phyloP scores from a whole-genome alignment of 2,797 vertebrate species.

The Cynodonichthys magdalenae region DNA sequence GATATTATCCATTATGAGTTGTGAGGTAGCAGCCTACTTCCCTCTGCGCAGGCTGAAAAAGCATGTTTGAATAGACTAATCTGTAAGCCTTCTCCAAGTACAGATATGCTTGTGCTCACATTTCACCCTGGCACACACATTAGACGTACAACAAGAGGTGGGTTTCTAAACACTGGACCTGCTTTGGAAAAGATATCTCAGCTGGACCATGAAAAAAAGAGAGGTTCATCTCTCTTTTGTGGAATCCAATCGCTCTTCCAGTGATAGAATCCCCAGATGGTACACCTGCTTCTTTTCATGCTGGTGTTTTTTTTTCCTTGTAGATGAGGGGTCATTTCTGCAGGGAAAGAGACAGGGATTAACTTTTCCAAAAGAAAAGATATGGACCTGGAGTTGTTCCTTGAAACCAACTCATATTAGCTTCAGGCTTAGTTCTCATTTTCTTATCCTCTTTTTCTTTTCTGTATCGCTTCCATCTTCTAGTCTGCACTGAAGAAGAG shows the following conservation, averaged over 20 bases:
- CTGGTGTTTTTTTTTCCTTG: slow-evolving; percentile 58
- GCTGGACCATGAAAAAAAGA: slow-evolving; percentile 35
- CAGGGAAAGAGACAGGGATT: slow-evolving; percentile 65
- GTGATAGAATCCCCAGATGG: slow-evolving; percentile 67
- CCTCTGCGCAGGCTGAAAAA: slow-evolving; percentile 16
- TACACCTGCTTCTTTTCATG: slow-evolving; percentile 81
- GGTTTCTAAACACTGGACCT: slow-evolving; percentile 54
- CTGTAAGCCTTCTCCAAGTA: slow-evolving; percentile 27
- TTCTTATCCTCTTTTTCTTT: slow-evolving; percentile 53
- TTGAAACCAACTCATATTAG: slow-evolving; percentile 71
- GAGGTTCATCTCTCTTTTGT: slow-evolving; percentile 54
- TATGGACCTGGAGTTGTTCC: slow-evolving; percentile 70
- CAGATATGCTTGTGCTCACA: slow-evolving; percentile 46
- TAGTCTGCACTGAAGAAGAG: slow-evolving; percentile 53
- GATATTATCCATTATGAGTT: slow-evolving; percentile 27
- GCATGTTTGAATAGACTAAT: slow-evolving; percentile 33
- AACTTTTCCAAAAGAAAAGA: slow-evolving; percentile 78
- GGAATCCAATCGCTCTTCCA: slow-evolving; percentile 70
- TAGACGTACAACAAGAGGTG: slow-evolving; percentile 37
- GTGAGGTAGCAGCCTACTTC: slow-evolving; percentile 25
- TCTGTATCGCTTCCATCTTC: slow-evolving; percentile 65
- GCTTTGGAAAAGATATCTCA: slow-evolving; percentile 47
- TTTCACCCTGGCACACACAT: slow-evolving; percentile 51
- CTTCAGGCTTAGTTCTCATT: slow-evolving; percentile 62
- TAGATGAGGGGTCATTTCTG: slow-evolving; percentile 70